Evolutionary conservation across 2,113 vertebrate species (phyloP).

Genomic region (Oreochromis aureus): DNA sequence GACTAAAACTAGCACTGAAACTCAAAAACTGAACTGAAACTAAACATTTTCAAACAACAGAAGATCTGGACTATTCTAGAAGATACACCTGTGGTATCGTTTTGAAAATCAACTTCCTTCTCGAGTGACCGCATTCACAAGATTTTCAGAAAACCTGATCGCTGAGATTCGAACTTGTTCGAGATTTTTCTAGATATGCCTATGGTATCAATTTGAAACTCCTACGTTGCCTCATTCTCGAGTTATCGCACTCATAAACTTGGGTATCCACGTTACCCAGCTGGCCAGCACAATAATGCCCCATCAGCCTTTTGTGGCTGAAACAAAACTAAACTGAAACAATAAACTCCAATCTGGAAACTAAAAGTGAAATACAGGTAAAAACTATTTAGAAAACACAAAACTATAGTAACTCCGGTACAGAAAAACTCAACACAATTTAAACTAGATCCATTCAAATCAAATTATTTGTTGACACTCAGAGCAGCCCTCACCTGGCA

Average conservation of each 20-base stretch:
- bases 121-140: background rate
- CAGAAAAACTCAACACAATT: background rate
- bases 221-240: background rate
- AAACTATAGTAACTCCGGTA: background rate
- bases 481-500: conserved; percentile 75
- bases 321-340: background rate
- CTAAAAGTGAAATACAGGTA: background rate
- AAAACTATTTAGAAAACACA: background rate
- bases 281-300: background rate
- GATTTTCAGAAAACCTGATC: background rate
- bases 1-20: background rate
- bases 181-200: background rate
- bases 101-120: background rate
- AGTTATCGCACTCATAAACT: background rate
- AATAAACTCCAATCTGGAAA: background rate
- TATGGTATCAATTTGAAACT: background rate
- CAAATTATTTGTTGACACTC: background rate
- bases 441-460: background rate
- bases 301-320: background rate
- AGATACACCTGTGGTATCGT: background rate
- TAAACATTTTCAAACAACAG: background rate
- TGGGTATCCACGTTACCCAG: background rate
- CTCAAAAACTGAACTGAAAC: background rate
- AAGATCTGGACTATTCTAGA: background rate
- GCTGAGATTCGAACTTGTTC: background rate